These are phyloP conservation scores for Bubo blakistoni DNA, from an alignment of 2,113 vertebrate species.

Conservation along the genomic window DNA sequence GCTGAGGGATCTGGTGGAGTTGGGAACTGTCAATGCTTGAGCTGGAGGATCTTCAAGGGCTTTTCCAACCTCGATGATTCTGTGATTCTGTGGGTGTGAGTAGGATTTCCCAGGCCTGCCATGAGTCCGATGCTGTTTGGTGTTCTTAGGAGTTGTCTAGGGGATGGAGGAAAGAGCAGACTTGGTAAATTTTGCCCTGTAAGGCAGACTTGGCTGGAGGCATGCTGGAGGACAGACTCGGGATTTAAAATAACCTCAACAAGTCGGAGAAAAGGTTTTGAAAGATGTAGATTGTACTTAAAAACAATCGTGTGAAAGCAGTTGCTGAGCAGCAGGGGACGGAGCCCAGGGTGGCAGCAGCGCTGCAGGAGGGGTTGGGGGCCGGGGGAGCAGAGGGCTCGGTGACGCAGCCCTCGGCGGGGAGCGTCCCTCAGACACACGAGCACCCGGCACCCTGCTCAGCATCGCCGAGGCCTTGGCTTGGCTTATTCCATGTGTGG, in stretches of 20 bases:
- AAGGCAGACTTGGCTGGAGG: background rate
- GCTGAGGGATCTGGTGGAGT: too few relatives aligned
- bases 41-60: too few relatives aligned
- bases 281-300: background rate
- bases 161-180: background rate
- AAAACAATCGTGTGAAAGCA: background rate
- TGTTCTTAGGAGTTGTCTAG: too few relatives aligned
- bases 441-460: background rate
- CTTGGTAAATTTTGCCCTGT: background rate
- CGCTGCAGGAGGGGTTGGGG: background rate
- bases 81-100: background rate
- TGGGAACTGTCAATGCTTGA: too few relatives aligned
- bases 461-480: fast-evolving
- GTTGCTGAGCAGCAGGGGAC: background rate
- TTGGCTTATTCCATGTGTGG: too few relatives aligned
- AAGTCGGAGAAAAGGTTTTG: background rate
- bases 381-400: background rate
- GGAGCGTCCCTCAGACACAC: background rate
- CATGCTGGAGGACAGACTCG: background rate
- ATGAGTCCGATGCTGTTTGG: background rate
- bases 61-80: too few relatives aligned
- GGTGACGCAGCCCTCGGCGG: background rate
- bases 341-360: background rate
- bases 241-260: background rate
- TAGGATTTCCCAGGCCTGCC: background rate